Percentiles rank a stretch among this genome's conserved stretches.
Conservation (phyloP, 2,797 vertebrate species). For the Muraenolepis orangiensis region DNA sequence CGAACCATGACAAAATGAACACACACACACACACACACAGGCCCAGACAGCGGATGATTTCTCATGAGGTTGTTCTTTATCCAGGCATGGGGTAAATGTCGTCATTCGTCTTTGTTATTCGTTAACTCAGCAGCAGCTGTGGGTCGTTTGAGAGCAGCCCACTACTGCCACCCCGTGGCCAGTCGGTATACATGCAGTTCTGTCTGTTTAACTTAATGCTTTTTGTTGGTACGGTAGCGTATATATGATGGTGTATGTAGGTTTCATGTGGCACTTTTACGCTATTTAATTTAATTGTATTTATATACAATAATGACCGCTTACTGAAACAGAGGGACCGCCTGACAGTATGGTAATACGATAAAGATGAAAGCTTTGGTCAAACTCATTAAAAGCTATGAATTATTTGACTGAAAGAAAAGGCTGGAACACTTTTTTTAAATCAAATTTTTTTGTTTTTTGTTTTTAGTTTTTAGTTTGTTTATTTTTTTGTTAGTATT, state of each 20-base stretch:
- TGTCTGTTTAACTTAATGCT: not conserved
- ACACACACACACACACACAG: no score
- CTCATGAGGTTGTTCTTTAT: not conserved
- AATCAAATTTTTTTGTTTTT: no score
- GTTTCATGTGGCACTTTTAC: no score
- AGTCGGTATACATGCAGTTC: not conserved
- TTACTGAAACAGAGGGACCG: no score
- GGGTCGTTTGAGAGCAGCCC: not conserved
- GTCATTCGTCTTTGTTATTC: not conserved
- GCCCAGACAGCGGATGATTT: not conserved
- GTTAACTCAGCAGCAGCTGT: not conserved
- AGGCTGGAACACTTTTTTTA: no score
- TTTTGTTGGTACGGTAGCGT: not conserved
- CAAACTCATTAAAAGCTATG: not conserved
- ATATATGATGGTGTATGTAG: no score
- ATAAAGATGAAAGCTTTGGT: not conserved
- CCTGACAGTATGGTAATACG: not conserved
- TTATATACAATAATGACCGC: no score
- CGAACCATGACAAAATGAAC: no score
- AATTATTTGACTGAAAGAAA: not conserved
- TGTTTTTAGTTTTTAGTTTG: not conserved
- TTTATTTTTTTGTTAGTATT: not conserved
- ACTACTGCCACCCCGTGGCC: conserved; percentile 43
- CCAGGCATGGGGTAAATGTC: not conserved
- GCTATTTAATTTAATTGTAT: no score